Evolutionary conservation across 2,888 invertebrate species (phyloP).

Genomic region (Erpobdella octoculata): DNA sequence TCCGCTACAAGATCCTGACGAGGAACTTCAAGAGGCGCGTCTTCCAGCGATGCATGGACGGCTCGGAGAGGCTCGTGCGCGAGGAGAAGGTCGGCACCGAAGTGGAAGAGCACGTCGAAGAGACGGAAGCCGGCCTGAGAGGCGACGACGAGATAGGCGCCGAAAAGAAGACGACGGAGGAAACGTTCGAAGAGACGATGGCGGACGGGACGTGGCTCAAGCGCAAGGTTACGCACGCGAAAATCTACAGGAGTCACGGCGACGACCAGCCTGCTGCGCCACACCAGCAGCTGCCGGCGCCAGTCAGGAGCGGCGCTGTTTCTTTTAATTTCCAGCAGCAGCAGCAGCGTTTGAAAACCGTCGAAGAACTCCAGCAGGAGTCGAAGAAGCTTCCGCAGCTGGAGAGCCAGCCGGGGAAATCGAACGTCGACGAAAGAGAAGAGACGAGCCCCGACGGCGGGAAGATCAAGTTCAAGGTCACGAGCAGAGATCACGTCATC

Average conservation of each 20-base stretch:
- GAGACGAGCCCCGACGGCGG: not conserved
- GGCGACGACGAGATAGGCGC: conserved; percentile 6
- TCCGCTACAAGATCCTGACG: conserved; percentile 19
- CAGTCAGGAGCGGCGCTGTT: not conserved
- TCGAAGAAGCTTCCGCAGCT: not conserved
- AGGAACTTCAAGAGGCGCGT: conserved; percentile 9
- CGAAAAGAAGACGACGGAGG: conserved; percentile 9
- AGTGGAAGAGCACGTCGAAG: conserved; percentile 22
- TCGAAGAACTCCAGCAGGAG: not conserved
- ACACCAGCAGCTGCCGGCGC: not conserved
- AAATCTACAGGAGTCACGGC: conserved; percentile 1
- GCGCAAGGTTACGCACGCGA: conserved; percentile 14
- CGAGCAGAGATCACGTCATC: conserved; percentile 5
- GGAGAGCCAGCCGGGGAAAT: not conserved
- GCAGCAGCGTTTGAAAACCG: not conserved
- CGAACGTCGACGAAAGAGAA: conserved; percentile 4
- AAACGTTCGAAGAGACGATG: conserved; percentile 7
- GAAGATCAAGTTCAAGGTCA: conserved; percentile 5
- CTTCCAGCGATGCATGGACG: not conserved
- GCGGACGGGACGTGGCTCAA: conserved; percentile 14
- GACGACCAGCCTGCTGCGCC: not conserved
- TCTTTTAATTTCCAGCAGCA: not conserved
- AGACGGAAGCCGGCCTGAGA: conserved; percentile 7
- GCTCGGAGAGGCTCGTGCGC: not conserved
- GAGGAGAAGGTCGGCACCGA: conserved; percentile 17